Base-by-base conservation (phyloP, 2,797 vertebrate species). In the Scarus forsteni region DNA sequence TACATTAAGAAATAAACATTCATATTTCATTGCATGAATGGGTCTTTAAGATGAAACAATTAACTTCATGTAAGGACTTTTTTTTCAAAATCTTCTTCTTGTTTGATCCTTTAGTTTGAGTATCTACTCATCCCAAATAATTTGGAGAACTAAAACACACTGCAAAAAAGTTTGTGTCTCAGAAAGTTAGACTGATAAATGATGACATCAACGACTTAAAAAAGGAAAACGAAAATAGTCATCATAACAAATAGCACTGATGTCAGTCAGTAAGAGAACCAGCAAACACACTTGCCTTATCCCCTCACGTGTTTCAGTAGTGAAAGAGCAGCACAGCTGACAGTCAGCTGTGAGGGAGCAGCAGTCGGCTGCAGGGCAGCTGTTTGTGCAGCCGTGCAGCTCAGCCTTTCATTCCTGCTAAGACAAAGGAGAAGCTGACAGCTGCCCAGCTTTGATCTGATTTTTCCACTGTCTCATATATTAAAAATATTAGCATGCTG, bases 371-470 rank as follows among this genome's bases (percentile, higher is more conserved):
- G 13, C 67, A 73, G 62, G 57, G 65, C 77, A 75, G 56, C 78
- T 75, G 77, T 57, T 63, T 64, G 58, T 40, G 53, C 44, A 14
- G 43, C 52, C 38, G 18, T 4, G 12, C 59, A 51, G 70, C 61
- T 45, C 72, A 58, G 64, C 34, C 1, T 57, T 67, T 79, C 69
- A 74, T 70, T 67, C 70, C 16, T 14, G 14, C 50, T 43, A 54
- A 73, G 66, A 85, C 80, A 84, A 84, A 73, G 66, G 60, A 58
- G 76, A 81, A 73, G 73, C 77, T 44, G 84, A 72, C 80, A 85
- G 67, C 66, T 77, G 80, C 60, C 56, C 64, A 19, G 66, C 66
- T 80, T 83, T 87, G 51, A 85, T 87, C 61, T 42, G 39, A 55
- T 54, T 53, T 48, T 43, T 64, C 39, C 62, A 43, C 51, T 38